phyloP scores from a whole-genome alignment of 2,113 vertebrate genomes.

The Spheniscus mendiculus region DNA sequence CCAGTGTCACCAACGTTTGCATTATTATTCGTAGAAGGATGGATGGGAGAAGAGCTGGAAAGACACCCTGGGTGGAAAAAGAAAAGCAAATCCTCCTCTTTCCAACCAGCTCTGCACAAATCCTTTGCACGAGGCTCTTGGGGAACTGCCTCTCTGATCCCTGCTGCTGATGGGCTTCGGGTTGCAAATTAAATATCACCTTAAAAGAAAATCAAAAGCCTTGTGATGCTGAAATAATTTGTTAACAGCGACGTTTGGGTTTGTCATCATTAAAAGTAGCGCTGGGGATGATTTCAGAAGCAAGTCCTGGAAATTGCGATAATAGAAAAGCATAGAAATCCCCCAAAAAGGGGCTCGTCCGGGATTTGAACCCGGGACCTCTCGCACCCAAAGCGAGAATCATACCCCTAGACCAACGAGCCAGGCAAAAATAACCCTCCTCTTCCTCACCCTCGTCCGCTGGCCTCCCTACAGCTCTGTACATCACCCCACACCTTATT shows the following conservation, averaged over 20 bases:
- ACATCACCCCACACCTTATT: neutral
- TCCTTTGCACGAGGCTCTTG: too few species aligned
- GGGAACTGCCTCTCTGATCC: neutral
- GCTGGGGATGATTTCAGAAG: too few species aligned
- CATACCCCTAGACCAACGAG: constrained; percentile 82
- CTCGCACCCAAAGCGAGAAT: constrained; percentile 82
- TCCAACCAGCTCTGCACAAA: neutral
- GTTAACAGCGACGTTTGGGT: neutral
- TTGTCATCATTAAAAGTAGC: rapidly evolving
- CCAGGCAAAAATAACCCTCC: rapidly evolving
- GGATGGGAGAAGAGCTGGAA: neutral
- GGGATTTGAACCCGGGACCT: constrained; percentile 83
- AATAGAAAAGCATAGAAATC: neutral
- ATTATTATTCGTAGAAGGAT: neutral
- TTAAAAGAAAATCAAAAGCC: neutral
- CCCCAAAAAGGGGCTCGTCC: constrained; percentile 64
- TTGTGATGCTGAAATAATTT: rapidly evolving
- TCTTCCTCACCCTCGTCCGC: neutral
- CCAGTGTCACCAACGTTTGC: too few species aligned
- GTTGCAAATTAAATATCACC: too few species aligned
- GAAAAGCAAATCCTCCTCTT: too few species aligned
- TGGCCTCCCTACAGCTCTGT: neutral
- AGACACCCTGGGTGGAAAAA: neutral
- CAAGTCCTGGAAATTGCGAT: neutral
- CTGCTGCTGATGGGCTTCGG: too few species aligned